A percentile compares a stretch with the other conserved stretches of the same genome.
Conservation (phyloP, 1,140 invertebrate genomes). For the Pseudomyrmex flavicornis region DNA sequence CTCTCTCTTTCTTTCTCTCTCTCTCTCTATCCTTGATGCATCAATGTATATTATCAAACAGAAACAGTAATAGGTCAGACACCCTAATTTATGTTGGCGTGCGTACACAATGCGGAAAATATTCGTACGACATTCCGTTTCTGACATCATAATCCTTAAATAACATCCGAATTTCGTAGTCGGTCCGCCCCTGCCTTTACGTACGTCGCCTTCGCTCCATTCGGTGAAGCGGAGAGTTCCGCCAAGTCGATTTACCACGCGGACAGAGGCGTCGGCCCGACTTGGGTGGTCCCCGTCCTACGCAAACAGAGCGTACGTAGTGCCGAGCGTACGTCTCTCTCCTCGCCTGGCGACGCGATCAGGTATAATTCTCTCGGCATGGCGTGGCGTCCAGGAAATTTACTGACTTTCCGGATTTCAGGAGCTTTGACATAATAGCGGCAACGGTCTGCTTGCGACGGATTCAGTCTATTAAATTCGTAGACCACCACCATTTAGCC, state of each 20-base stretch:
- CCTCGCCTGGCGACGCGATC: conserved; percentile 34
- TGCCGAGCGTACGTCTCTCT: conserved; percentile 60
- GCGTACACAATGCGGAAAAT: not conserved
- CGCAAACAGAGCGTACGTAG: conserved; percentile 78
- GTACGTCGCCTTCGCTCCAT: conserved; percentile 50
- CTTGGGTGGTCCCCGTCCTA: conserved; percentile 82
- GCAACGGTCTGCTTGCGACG: conserved; percentile 17
- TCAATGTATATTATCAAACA: not conserved
- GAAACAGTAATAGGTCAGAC: not conserved
- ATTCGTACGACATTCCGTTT: not conserved
- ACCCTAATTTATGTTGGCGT: too few species aligned
- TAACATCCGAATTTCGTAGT: conserved; percentile 24
- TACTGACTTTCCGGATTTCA: conserved; percentile 80
- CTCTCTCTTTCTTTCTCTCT: not conserved
- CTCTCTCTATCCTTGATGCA: too few species aligned
- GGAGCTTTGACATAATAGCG: conserved; percentile 5
- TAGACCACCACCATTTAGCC: conserved; percentile 30
- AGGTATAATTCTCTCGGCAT: conserved; percentile 57
- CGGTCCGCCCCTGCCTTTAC: conserved; percentile 39
- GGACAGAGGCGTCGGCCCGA: conserved; percentile 77
- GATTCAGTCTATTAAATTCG: conserved; percentile 27
- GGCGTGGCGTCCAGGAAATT: conserved; percentile 79
- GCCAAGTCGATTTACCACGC: conserved; percentile 78
- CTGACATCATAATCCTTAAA: conserved; percentile 36
- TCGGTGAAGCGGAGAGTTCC: conserved; percentile 72